Base-by-base conservation (phyloP, 2,888 invertebrate species). In the Hesperia comma region DNA sequence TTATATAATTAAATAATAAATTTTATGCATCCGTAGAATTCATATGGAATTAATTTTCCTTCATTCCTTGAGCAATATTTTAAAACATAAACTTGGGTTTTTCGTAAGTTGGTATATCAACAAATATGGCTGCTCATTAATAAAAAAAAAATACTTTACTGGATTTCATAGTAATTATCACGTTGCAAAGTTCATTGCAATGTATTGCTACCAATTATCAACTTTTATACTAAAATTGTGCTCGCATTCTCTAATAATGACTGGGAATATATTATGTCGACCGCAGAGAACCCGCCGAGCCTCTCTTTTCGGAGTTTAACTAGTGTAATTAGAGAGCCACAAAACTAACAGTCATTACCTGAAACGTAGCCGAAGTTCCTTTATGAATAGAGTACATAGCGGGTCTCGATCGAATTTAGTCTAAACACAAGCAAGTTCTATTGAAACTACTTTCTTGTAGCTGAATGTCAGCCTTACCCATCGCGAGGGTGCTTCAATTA, bases 401-500 rank as follows among this genome's bases (percentile, higher is more conserved):
- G 33, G 21, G 78, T 76, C 71, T 76, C 72, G 77, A 80, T 81
- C 80, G 80, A 80, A 84, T 86, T 82, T 80, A 71, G 76, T 76
- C 79, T 79, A 82, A 81, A 66, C 66, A 66, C 66, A 60, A 54
- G 70, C 69, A 71, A 79, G 76, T 77, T 77, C 75, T 79, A 76
- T 71, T 55, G 74, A 74, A 77, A 77, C 75, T 73, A 71, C 77
- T 77, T 77, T 75, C 71, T 75, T 69, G 72, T 74, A 73, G 66
- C 71, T 70, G 70, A 71, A 69, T 70, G 69, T 69, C 74, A 53
- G 74, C 75, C 78, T 77, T 75, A 72, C 73, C 79, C 81, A 76
- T 82, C 85, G 83, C 82, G 80, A 85, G 84, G 60, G 82, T 79
- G 79, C 85, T 89, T 85, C 85, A 88, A 88, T 90, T 90, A 88